Evolutionary conservation across 2,113 vertebrate genomes (phyloP).

Genomic region (Egretta garzetta): DNA sequence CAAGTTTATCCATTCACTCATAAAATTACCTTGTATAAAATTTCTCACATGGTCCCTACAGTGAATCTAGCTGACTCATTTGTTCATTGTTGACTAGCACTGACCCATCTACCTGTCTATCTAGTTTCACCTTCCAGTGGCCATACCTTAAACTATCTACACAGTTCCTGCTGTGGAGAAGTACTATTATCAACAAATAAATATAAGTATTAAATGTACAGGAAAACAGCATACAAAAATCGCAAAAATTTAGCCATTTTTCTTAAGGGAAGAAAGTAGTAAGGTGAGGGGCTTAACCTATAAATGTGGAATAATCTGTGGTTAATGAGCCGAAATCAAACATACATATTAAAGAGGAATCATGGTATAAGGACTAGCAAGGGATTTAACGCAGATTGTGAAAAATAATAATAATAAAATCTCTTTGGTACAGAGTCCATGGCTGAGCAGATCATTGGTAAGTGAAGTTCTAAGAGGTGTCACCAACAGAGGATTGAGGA

Average conservation of each 20-base stretch:
- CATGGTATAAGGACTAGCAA: background rate
- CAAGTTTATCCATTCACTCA: background rate
- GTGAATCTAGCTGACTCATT: background rate
- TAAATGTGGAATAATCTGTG: background rate
- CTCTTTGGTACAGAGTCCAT: background rate
- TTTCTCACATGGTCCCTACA: background rate
- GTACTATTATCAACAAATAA: background rate
- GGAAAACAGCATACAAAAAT: background rate
- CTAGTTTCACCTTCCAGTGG: background rate
- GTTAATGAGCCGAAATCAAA: background rate
- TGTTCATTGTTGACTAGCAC: background rate
- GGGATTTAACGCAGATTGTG: background rate
- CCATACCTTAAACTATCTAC: background rate
- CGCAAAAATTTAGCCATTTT: background rate
- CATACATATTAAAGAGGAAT: background rate
- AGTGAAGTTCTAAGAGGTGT: background rate
- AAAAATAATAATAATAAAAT: background rate
- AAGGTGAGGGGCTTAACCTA: background rate
- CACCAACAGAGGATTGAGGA: background rate
- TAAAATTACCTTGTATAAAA: background rate
- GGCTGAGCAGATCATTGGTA: background rate
- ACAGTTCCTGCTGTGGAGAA: background rate
- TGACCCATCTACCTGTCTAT: background rate
- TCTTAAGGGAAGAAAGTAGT: background rate
- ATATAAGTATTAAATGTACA: background rate